A percentile compares a stretch with the other conserved stretches of the same genome.
phyloP scores from a whole-genome alignment of 2,888 invertebrate genomes.

The Pyrocoelia pectoralis region DNA sequence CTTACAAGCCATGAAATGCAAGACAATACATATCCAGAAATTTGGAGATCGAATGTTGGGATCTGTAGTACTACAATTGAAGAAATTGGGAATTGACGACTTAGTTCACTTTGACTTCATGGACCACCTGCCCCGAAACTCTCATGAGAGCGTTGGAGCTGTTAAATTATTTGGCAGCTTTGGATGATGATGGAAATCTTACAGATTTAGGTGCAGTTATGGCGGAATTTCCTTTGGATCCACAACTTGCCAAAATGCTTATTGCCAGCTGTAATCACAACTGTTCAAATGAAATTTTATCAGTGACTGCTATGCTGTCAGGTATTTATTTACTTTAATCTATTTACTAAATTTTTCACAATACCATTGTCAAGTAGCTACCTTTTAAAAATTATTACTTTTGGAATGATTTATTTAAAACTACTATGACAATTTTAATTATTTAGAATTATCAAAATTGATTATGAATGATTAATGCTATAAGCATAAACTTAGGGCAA shows the following conservation, averaged over 20 bases:
- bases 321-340: constrained; percentile 70
- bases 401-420: background rate
- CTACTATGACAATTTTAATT: constrained; percentile 3
- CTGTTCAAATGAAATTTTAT: constrained; percentile 99
- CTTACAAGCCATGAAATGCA: constrained; percentile 98
- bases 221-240: constrained; percentile 99
- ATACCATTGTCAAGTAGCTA: constrained; percentile 18
- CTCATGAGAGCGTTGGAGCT: constrained; percentile 98
- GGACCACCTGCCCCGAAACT: constrained; percentile 99
- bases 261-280: constrained; percentile 98
- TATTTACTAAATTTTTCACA: constrained; percentile 18
- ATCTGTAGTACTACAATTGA: constrained; percentile 97
- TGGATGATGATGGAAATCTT: constrained; percentile 97
- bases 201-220: constrained; percentile 98
- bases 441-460: constrained; percentile 4
- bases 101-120: constrained; percentile 99
- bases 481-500: constrained; percentile 41
- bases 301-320: constrained; percentile 99
- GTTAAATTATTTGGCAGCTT: constrained; percentile 94
- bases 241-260: constrained; percentile 98
- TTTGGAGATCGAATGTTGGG: constrained; percentile 91
- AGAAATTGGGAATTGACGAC: constrained; percentile 98
- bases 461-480: background rate
- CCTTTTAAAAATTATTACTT: constrained; percentile 18
- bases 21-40: constrained; percentile 98